Evolutionary conservation across 2,797 vertebrate genomes (phyloP), one percentile per base, ranked within the genome.

Genomic region (Jordanella pulchra): DNA sequence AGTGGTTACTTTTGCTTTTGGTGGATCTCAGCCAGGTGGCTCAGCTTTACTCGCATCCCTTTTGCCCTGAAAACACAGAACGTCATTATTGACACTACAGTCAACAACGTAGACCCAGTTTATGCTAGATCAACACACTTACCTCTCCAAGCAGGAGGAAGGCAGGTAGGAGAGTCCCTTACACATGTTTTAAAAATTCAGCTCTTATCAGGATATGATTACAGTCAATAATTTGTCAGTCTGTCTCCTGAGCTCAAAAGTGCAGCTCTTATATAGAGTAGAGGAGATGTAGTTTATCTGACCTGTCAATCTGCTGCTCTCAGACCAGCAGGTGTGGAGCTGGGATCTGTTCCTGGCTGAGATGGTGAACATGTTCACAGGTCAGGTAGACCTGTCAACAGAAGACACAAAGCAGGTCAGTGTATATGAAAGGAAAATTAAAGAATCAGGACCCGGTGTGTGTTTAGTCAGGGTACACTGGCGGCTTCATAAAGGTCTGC

Each of bases 61-160:
- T 95, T 95, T 47, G 94, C 93, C 91, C 94, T 95, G 79, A 87
- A 39, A 89, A 91, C n/a, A 48, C 32, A 66, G 67, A 82, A 72
- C 70, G 3, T 47, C 17, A 69, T 27, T 28, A 11, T 23, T 17
- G 56, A 35, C 44, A 44, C 5, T 25, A 23, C 0, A 0, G 21
- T 21, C 18, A 48, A 12, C 30, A 23, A 9, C 12, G 7, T 23
- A 12, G 1, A 21, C 13, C 6, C 21, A 9, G n/a, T 2, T 13
- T 21, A 25, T 65, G 17, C 53, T n/a, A 48, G 25, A 9, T 4
- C 30, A 25, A 78, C 58, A 78, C 58, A 81, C 93, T 87, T 68
- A 95, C 94, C 86, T 95, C 85, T 92, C 94, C 88, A 93, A 83
- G 78, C 93, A 95, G 84, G 94, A 93, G 47, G 92, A 91, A 3